Evolutionary conservation across 2,113 vertebrate species (phyloP), one percentile per base, ranked within the genome.

Genomic region (Phalacrocorax aristotelis): DNA sequence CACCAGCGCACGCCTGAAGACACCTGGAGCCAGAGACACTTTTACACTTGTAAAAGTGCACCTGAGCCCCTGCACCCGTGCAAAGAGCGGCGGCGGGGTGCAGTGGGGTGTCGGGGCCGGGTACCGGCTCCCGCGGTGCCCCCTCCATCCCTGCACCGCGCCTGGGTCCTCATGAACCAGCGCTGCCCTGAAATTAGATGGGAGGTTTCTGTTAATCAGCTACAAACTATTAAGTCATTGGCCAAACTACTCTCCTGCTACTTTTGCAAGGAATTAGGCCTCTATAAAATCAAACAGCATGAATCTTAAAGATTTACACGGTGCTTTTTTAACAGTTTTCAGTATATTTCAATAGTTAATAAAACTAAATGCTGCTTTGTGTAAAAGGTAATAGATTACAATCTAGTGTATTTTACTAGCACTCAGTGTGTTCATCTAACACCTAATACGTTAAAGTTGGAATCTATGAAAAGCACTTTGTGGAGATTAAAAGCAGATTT

Each of bases 331-430:
- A 81, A 16, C 42, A 29, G 62, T 64, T 95, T 71, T 92, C 91
- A 86, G 64, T 74, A 90, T 54, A 62, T 95, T 95, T 97, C 89
- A 96, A 81, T 94, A 94, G 94, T 96, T 97, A 80, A 97, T 97
- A 96, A 96, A 96, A 97, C 76, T 57, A 69, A 94, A 95, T 3
- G 93, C 90, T 38, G 83, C 92, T 93, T 44, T 40, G 92, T 95
- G 77, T 97, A 91, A 97, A 85, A 32, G 55, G 74, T 76, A 90
- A 93, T 83, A 49, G 94, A 95, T 95, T 93, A 82, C 89, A 42
- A 54, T 75, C 58, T 8, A 30, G 91, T 32, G 85, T 74, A 30
- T 72, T 96, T 77, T 76, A 89, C 93, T 49, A 68, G 97, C 36
- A 26, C 93, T 87, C 91, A 65, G 32, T 65, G 87, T 70, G 89